Conservation (phyloP, 2,888 invertebrate genomes). For the Hydroisotoma schaefferi region DNA sequence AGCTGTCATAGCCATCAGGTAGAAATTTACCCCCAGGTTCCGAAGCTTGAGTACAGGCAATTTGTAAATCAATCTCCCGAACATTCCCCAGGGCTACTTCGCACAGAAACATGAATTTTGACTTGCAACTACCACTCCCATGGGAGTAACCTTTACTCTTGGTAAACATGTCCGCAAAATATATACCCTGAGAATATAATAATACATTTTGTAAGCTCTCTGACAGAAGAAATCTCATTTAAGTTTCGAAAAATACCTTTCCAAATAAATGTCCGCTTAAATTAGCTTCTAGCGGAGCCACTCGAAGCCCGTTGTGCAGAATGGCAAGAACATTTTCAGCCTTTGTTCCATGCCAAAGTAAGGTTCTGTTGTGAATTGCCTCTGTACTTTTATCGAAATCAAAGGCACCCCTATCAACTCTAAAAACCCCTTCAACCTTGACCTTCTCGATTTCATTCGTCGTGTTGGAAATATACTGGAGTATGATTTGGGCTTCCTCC, state of each 20-base stretch:
- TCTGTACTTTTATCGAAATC: slow-evolving; percentile 18
- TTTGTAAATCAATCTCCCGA: slow-evolving; percentile 25
- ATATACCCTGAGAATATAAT: slow-evolving; percentile 51
- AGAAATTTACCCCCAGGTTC: slow-evolving; percentile 2
- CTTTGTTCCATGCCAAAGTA: slow-evolving; percentile 57
- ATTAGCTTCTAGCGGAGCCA: slow-evolving; percentile 54
- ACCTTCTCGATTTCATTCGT: slow-evolving; percentile 45
- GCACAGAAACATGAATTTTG: slow-evolving; percentile 55
- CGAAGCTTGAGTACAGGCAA: slow-evolving; percentile 7
- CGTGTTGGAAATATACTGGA: slow-evolving; percentile 55
- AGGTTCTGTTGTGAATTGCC: slow-evolving; percentile 47
- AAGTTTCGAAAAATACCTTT: slow-evolving; percentile 49
- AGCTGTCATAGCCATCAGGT: slow-evolving; percentile 31
- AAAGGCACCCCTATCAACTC: slow-evolving; percentile 39
- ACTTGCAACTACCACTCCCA: slow-evolving; percentile 47
- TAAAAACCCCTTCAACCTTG: slow-evolving; percentile 45
- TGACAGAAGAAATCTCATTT: no score
- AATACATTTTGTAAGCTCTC: background rate
- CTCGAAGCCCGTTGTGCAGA: slow-evolving; percentile 54
- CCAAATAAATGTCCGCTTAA: slow-evolving; percentile 52
- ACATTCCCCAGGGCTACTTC: slow-evolving; percentile 52
- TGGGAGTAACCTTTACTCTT: slow-evolving; percentile 54
- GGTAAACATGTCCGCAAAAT: slow-evolving; percentile 55
- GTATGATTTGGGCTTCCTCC: slow-evolving; percentile 54
- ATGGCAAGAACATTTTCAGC: slow-evolving; percentile 56